Conservation (phyloP, 2,113 vertebrate genomes). For the Phylloscopus trochilus region DNA sequence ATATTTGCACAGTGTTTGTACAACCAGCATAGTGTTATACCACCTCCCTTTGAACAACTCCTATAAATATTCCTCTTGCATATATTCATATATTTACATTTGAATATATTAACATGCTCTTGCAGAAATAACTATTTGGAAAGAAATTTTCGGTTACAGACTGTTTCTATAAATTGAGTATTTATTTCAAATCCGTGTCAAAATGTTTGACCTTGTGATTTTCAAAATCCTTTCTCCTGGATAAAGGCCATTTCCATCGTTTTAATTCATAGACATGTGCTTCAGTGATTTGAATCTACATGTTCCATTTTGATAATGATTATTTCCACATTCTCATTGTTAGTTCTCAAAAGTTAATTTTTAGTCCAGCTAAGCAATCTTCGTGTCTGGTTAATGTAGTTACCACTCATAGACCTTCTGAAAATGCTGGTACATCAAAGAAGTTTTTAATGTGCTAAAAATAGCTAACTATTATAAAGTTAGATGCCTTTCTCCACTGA, state of each 20-base stretch:
- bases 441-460: neutral
- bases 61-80: neutral
- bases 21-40: neutral
- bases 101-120: neutral
- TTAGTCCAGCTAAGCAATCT: neutral
- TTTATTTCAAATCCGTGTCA: neutral
- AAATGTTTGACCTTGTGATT: neutral
- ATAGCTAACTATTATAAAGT: neutral
- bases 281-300: neutral
- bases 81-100: neutral
- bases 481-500: neutral
- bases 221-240: neutral
- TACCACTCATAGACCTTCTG: neutral
- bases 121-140: neutral
- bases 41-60: neutral
- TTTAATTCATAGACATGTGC: neutral
- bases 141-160: neutral
- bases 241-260: neutral
- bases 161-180: neutral
- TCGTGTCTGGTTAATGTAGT: neutral
- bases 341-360: neutral
- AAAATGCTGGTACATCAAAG: neutral
- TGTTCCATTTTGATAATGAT: neutral
- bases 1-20: neutral
- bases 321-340: neutral